Conservation (phyloP, 2,888 invertebrate genomes). For the Pollenia amentaria region DNA sequence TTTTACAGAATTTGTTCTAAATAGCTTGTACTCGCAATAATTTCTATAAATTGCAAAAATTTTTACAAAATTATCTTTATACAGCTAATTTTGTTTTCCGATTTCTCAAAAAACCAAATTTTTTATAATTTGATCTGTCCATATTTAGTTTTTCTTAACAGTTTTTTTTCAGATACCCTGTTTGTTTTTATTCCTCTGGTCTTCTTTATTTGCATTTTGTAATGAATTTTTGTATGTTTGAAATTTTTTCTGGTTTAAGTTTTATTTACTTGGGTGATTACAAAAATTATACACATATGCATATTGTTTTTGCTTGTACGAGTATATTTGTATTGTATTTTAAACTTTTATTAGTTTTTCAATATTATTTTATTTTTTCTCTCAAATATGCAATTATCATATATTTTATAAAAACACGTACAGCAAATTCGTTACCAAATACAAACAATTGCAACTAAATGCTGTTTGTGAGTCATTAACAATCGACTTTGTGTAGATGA, state of each 20-base stretch:
- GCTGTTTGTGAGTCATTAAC: constrained; percentile 26
- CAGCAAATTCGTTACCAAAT: constrained; percentile 43
- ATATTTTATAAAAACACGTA: constrained; percentile 66
- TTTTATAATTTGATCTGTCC: too few species aligned
- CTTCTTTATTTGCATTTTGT: background rate
- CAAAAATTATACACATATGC: background rate
- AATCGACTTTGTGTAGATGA: constrained; percentile 24
- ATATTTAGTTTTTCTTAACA: too few species aligned
- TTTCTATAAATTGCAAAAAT: too few species aligned
- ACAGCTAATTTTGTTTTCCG: too few species aligned
- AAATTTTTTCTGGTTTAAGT: background rate
- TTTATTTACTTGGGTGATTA: constrained; percentile 38
- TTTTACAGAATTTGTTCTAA: too few species aligned
- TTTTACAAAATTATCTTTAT: too few species aligned
- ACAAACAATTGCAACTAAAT: constrained; percentile 42
- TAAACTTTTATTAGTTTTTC: constrained; percentile 19
- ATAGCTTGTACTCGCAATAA: too few species aligned
- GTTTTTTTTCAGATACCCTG: too few species aligned
- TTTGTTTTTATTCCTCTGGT: too few species aligned
- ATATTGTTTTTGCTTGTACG: background rate
- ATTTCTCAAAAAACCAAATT: too few species aligned
- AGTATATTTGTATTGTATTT: constrained; percentile 27
- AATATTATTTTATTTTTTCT: constrained; percentile 1
- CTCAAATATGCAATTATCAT: constrained; percentile 67
- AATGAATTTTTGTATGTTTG: constrained; percentile 1